These are phyloP conservation scores for Spodoptera picta DNA, from an alignment of 2,888 invertebrate species.

Conservation along the genomic window DNA sequence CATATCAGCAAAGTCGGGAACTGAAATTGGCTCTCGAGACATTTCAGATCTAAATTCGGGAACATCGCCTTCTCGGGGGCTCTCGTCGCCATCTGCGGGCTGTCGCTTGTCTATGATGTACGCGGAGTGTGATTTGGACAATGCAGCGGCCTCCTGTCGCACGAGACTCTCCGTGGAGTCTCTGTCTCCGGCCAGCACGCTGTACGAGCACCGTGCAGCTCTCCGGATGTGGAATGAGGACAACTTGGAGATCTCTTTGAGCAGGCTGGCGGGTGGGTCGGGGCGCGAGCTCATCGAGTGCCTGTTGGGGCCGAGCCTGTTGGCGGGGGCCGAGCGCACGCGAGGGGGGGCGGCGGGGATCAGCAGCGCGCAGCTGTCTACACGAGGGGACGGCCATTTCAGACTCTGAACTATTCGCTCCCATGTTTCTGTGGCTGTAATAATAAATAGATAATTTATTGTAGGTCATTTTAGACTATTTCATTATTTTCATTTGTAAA, in stretches of 20 bases:
- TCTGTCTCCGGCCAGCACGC: slow-evolving; percentile 89
- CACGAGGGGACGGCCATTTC: slow-evolving; percentile 91
- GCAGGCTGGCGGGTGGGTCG: slow-evolving; percentile 83
- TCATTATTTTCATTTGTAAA: no score
- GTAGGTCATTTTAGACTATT: no score
- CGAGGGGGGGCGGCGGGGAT: slow-evolving; percentile 84
- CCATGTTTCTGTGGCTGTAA: slow-evolving; percentile 92
- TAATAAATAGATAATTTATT: not conserved
- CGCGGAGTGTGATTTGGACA: slow-evolving; percentile 89
- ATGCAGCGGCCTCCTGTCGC: slow-evolving; percentile 69
- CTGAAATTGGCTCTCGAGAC: slow-evolving; percentile 91
- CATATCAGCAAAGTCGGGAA: slow-evolving; percentile 92
- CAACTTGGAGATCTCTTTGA: slow-evolving; percentile 91
- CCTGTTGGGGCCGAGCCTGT: slow-evolving; percentile 53
- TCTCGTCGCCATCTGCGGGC: slow-evolving; percentile 67
- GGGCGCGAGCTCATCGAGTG: slow-evolving; percentile 64
- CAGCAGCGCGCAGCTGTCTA: slow-evolving; percentile 91
- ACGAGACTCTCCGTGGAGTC: slow-evolving; percentile 91
- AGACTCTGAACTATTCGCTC: slow-evolving; percentile 91
- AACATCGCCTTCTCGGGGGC: slow-evolving; percentile 71
- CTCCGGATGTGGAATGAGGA: slow-evolving; percentile 91
- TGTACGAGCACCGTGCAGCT: slow-evolving; percentile 92
- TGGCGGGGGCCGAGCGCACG: slow-evolving; percentile 73
- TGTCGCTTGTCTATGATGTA: slow-evolving; percentile 85
- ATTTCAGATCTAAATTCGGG: slow-evolving; percentile 76